phyloP scores from a whole-genome alignment of 2,888 invertebrate genomes.

The Tolmerus cingulatus region DNA sequence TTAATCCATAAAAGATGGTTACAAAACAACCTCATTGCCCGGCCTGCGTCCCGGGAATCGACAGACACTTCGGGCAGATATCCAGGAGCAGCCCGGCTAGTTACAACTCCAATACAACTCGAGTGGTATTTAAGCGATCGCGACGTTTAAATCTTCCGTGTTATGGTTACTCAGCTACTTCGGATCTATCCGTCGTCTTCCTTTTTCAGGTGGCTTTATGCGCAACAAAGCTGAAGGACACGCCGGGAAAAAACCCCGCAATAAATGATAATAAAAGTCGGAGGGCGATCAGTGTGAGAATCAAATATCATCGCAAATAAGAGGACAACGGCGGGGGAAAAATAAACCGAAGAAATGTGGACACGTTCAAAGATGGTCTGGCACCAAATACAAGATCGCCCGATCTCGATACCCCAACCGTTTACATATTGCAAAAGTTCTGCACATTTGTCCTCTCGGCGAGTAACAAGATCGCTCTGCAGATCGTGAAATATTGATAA shows the following conservation, averaged over 20 bases:
- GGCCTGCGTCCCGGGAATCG: not conserved
- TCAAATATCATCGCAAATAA: slow-evolving; percentile 44
- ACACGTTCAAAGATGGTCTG: slow-evolving; percentile 42
- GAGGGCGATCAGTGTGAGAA: slow-evolving; percentile 48
- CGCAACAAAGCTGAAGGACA: slow-evolving; percentile 30
- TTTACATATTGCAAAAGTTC: slow-evolving; percentile 44
- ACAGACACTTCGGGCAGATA: slow-evolving; percentile 26
- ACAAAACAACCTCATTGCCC: slow-evolving; percentile 29
- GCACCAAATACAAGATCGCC: slow-evolving; percentile 45
- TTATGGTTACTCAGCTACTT: slow-evolving; percentile 33
- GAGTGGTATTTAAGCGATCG: slow-evolving; percentile 35
- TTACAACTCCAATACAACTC: not conserved
- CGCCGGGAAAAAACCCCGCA: slow-evolving; percentile 26
- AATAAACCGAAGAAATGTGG: slow-evolving; percentile 29
- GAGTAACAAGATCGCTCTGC: slow-evolving; percentile 48
- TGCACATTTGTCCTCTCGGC: slow-evolving; percentile 49
- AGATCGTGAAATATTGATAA: slow-evolving; percentile 50
- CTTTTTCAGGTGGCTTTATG: not conserved
- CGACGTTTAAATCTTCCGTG: slow-evolving; percentile 40
- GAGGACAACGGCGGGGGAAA: slow-evolving; percentile 13
- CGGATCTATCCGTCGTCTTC: not conserved
- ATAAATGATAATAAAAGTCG: slow-evolving; percentile 47
- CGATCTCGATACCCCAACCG: slow-evolving; percentile 42
- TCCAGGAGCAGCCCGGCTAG: slow-evolving; percentile 32
- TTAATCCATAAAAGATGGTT: slow-evolving; percentile 50